A percentile compares a stretch with the other conserved stretches of the same genome.
phyloP scores from a whole-genome alignment of 2,888 invertebrate species.

The Diaphora mendica region DNA sequence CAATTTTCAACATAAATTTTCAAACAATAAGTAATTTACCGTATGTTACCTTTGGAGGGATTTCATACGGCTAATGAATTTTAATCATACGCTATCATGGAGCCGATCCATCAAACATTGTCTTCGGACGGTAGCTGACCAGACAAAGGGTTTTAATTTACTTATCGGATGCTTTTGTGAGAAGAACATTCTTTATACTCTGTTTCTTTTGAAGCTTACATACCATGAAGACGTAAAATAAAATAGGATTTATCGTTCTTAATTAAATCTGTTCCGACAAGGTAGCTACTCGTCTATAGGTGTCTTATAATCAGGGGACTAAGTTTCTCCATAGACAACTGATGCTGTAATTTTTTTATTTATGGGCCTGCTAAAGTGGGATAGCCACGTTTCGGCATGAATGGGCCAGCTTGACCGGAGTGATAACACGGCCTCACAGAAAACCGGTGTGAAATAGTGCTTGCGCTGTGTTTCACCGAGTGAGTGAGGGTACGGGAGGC shows the following conservation, averaged over 20 bases:
- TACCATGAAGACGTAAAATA: background rate
- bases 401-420: too few species aligned
- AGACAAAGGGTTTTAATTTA: constrained; percentile 80
- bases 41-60: constrained; percentile 28
- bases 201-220: constrained; percentile 49
- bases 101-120: constrained; percentile 76
- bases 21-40: constrained; percentile 24
- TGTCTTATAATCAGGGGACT: background rate
- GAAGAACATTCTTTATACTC: constrained; percentile 70
- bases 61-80: constrained; percentile 56
- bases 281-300: background rate
- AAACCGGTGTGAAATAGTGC: too few species aligned
- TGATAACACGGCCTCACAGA: too few species aligned
- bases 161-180: constrained; percentile 78
- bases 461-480: too few species aligned
- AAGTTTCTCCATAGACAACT: background rate
- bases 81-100: constrained; percentile 62
- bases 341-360: background rate
- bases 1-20: constrained; percentile 23
- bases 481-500: too few species aligned
- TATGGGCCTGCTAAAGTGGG: background rate
- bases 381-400: too few species aligned
- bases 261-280: background rate
- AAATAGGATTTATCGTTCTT: background rate
- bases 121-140: constrained; percentile 62